These are phyloP conservation scores for Anoplophora glabripennis DNA, from an alignment of 1,140 invertebrate species.

Conservation along the genomic window DNA sequence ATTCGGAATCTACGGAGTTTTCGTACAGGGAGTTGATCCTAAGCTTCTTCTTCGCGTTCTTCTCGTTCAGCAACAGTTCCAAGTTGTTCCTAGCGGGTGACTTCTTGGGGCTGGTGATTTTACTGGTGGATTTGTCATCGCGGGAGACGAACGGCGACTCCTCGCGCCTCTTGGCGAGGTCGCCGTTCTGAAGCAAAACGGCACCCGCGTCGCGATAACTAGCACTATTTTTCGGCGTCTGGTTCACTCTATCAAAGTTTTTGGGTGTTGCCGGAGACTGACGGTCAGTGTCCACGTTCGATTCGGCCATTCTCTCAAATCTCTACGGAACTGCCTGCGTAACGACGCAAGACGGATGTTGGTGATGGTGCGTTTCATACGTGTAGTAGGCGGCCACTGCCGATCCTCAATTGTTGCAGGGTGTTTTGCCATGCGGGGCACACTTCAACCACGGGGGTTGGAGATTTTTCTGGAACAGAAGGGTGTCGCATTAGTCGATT, in stretches of 20 bases:
- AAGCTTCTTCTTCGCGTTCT: conserved; percentile 22
- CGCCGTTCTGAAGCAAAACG: not conserved
- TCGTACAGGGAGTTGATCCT: conserved; percentile 12
- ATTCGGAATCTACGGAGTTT: conserved; percentile 15
- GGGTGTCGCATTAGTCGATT: not conserved
- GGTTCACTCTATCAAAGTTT: not conserved
- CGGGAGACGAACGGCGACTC: not conserved
- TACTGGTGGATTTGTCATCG: not conserved
- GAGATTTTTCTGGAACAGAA: conserved; percentile 36
- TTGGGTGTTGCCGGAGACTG: conserved; percentile 20
- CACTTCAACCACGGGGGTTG: conserved; percentile 27
- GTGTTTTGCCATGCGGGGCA: conserved; percentile 40
- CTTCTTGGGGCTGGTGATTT: conserved; percentile 7
- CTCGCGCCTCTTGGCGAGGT: not conserved
- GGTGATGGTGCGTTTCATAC: conserved; percentile 36
- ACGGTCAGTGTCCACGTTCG: conserved; percentile 35
- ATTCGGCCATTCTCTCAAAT: conserved; percentile 45
- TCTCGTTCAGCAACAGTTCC: conserved; percentile 23
- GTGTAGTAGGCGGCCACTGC: conserved; percentile 31
- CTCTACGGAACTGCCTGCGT: conserved; percentile 44
- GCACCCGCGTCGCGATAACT: not conserved
- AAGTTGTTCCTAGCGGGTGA: conserved; percentile 12
- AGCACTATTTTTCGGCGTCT: not conserved
- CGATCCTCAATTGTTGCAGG: conserved; percentile 22
- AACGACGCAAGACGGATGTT: conserved; percentile 32